Evolutionary conservation across 2,113 vertebrate species (phyloP).

Genomic region (Ceyx melanurus): DNA sequence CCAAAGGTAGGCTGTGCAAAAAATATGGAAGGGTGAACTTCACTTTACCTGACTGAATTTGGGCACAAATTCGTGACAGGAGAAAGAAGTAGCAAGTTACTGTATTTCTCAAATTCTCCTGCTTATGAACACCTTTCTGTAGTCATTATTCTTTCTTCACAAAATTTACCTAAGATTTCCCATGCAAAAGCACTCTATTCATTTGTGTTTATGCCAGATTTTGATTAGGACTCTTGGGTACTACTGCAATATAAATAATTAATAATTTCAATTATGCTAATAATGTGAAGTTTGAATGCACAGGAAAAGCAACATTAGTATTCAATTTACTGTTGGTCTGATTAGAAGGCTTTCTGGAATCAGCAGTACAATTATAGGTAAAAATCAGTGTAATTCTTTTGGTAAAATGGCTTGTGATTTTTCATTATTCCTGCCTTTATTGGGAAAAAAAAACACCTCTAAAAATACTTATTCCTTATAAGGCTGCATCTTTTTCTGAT

Average conservation of each 20-base stretch:
- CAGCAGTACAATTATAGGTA: neutral
- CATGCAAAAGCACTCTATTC: neutral
- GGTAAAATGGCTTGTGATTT: neutral
- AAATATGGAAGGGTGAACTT: neutral
- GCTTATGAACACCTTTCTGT: neutral
- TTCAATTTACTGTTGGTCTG: neutral
- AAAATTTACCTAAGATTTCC: neutral
- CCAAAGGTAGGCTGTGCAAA: neutral
- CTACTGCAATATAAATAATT: neutral
- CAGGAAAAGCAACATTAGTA: neutral
- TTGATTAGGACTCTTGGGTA: neutral
- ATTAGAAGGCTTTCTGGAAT: neutral
- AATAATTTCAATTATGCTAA: neutral
- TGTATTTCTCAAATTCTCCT: neutral
- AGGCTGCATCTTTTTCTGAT: neutral
- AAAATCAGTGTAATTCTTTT: neutral
- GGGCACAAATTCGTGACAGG: neutral
- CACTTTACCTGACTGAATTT: neutral
- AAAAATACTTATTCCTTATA: neutral
- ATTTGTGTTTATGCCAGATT: neutral
- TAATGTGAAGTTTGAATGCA: neutral
- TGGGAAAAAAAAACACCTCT: rapidly evolving
- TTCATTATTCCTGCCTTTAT: neutral
- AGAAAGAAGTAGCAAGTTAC: neutral
- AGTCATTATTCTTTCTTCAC: neutral